Base-by-base conservation (phyloP, 30 jellyfish, hydroid and myxozoan genomes). In the Clytia hemisphaerica region DNA sequence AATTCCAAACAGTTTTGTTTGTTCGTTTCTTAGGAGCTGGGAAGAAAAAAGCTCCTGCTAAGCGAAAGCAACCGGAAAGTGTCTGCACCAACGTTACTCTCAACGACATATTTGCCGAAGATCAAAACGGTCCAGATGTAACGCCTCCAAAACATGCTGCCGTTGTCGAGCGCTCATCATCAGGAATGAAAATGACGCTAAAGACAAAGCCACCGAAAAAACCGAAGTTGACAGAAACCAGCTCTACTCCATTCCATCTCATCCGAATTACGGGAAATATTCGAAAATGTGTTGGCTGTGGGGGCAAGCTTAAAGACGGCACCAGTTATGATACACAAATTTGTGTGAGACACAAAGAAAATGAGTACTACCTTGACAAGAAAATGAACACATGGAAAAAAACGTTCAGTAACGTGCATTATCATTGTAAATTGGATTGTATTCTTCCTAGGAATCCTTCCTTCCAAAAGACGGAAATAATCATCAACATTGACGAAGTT, bases 221-320 rank as follows among this genome's bases (percentile, higher is more conserved):
- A 54, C 68, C 68, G 22, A 54, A 4, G 28, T 4, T 54, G 19
- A 54, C 68, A 54, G 38, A 34, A 54, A 54, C 68, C 22, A 38
- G 6, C 28, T 38, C 22, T 54, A 54, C 68, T 54, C 68, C 2
- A 4, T 54, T 54, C 28, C 38, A 54, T 34, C 68, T 54, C 38
- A 54, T 54, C 28, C 38, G 28, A 19, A 54, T 54, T 38, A 54
- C 68, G 28, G 68, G 68, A 19, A 19, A 38, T 38, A 54, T 54
- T 19, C 22, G 68, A 15, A 54, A 54, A 54, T 54, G 68, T 54
- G 68, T 38, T 54, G 68, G 68, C 28, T 54, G 68, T 54, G 6
- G 28, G 55, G 68, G 68, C 22, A 38, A 54, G 68, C 68, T 54
- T 6, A 26, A 54, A 15, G 28, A 54, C 22, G 68, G 68, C 50